Percentiles rank a stretch among this genome's conserved stretches.
Conservation (phyloP, 2,113 vertebrate species). For the Struthio camelus region DNA sequence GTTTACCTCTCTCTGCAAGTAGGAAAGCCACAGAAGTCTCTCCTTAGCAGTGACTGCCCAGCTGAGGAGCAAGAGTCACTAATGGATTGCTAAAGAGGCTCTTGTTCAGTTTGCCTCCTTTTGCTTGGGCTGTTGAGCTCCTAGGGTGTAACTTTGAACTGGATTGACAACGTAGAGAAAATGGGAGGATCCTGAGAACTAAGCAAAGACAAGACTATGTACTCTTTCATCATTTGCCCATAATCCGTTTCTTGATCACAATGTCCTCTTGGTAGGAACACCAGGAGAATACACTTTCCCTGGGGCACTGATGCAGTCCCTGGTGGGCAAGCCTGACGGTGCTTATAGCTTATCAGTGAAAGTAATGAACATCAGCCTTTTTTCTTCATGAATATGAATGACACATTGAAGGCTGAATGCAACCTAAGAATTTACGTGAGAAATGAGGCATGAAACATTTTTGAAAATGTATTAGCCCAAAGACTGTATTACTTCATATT, state of each 20-base stretch:
- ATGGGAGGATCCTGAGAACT: background rate
- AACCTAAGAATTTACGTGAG: conserved; percentile 78
- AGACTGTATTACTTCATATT: conserved; percentile 71
- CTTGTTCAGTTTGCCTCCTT: background rate
- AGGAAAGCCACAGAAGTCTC: background rate
- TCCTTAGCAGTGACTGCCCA: background rate
- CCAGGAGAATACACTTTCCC: background rate
- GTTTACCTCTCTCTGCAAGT: background rate
- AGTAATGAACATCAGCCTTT: conserved; percentile 61
- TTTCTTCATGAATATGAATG: conserved; percentile 78
- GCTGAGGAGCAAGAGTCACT: background rate
- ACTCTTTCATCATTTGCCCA: background rate
- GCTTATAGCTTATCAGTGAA: conserved; percentile 37
- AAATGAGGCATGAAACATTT: conserved; percentile 79
- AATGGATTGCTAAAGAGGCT: background rate
- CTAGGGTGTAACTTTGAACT: background rate
- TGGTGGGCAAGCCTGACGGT: conserved; percentile 25
- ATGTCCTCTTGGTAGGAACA: background rate
- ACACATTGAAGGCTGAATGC: conserved; percentile 70
- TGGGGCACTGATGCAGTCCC: background rate
- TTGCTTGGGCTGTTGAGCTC: background rate
- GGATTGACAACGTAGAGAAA: background rate
- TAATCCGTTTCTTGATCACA: background rate
- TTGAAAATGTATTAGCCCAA: conserved; percentile 75
- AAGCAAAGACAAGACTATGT: background rate